Evolutionary conservation across 2,888 invertebrate genomes (phyloP), one percentile per base, ranked within the genome.

Genomic region (Phaonia tiefii): DNA sequence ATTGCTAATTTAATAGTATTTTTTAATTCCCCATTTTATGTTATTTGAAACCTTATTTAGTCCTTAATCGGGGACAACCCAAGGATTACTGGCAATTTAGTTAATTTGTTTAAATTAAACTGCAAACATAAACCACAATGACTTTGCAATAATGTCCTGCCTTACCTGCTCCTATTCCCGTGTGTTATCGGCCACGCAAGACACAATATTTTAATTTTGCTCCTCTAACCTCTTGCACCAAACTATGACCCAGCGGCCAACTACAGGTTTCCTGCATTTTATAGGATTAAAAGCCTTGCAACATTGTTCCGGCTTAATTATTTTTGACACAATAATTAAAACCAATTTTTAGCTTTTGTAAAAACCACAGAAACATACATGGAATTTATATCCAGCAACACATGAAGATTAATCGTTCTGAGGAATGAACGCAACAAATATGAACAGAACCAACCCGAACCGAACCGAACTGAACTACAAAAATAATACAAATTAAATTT

Each of bases 321-420:
- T 65, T 65, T 46, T 44, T 65, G 65, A 65, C 65, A 65, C 26
- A 65, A 65, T 65, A 65, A 63, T 63, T 63, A 63, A 63, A 63
- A 63, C 39, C 42, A 63, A 65, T 65, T 65, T 65, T 65, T 25
- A 54, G 54, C 25, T 20, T 54, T 54, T 25, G 11, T 10, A 22
- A 13, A 54, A 54, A 54, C 13, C 22, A 22, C 22, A 22, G 20
- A 51, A 51, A 51, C 10, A 10, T 22, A 51, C 31, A 31, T 31
- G 31, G 31, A 31, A 31, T 31, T 3, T 31, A 31, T 31, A 31
- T 5, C 31, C 31, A 8, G 8, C 8, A 31, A 54, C 54, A 54
- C 54, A 54, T 54, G 54, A 54, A 54, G 54, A 54, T 54, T 54
- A 54, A 22, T 54, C 25, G 54, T 54, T 54, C 54, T 51, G 51